phyloP scores from a whole-genome alignment of 2,113 vertebrate species.

The Bettongia penicillata region DNA sequence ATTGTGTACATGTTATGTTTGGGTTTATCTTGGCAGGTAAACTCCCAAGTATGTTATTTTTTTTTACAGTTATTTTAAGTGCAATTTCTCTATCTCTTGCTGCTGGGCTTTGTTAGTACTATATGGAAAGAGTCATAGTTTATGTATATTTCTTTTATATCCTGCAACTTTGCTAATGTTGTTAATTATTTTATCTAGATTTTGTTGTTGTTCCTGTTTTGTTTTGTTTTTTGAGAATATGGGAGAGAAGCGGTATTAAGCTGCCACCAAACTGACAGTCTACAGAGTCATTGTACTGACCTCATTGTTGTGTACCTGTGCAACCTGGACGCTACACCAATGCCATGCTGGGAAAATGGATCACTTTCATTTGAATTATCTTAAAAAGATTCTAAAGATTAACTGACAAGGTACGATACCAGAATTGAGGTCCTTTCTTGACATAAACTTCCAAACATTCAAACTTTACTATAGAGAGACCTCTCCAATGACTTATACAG shows the following conservation, averaged over 20 bases:
- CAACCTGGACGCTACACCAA: too few relatives aligned
- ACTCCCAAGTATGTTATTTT: too few relatives aligned
- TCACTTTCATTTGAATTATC: not conserved
- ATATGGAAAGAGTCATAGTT: too few relatives aligned
- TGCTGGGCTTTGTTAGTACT: too few relatives aligned
- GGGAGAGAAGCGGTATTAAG: not conserved
- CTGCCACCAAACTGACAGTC: not conserved
- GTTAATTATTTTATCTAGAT: not conserved
- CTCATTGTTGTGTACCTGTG: too few relatives aligned
- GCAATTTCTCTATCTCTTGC: too few relatives aligned
- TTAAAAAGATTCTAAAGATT: not conserved
- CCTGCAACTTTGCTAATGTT: too few relatives aligned
- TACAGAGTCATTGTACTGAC: not conserved
- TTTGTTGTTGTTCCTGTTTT: not conserved
- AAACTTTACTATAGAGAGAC: not conserved
- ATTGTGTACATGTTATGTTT: too few relatives aligned
- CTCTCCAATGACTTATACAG: not conserved
- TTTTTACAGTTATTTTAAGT: too few relatives aligned
- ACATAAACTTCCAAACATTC: not conserved
- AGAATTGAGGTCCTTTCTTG: not conserved
- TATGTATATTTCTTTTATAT: too few relatives aligned
- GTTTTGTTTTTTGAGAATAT: not conserved
- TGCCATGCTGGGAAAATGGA: not conserved
- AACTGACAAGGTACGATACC: not conserved
- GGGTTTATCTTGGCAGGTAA: too few relatives aligned